Evolutionary conservation across 2,888 invertebrate species (phyloP).

Genomic region (Palloptera scutellata): DNA sequence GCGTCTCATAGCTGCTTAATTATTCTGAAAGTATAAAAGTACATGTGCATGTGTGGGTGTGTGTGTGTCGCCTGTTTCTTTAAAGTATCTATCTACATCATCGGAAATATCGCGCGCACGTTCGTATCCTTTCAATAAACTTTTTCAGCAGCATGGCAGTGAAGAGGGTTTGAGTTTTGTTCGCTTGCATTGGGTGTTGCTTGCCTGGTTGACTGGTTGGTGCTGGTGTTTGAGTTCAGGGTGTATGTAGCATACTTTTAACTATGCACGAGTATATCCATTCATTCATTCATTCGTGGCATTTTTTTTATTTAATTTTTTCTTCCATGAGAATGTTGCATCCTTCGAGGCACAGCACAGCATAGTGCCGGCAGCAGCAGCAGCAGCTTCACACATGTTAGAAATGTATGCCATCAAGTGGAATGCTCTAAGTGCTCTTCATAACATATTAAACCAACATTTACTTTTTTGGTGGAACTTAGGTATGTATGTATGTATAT

Average conservation of each 20-base stretch:
- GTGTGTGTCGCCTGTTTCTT: neutral
- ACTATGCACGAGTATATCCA: too few species aligned
- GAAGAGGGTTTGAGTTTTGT: too few species aligned
- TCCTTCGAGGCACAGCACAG: neutral
- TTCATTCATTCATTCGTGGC: too few species aligned
- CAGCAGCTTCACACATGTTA: neutral
- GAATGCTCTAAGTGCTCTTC: constrained; percentile 21
- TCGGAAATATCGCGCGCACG: neutral
- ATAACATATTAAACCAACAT: constrained; percentile 29
- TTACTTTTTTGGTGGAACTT: constrained; percentile 18
- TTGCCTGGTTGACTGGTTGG: too few species aligned
- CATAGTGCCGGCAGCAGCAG: neutral
- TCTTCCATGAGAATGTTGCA: too few species aligned
- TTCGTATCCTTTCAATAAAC: constrained; percentile 33
- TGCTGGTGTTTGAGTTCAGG: too few species aligned
- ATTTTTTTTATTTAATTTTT: too few species aligned
- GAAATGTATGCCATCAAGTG: constrained; percentile 22
- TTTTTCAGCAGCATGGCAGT: constrained; percentile 21
- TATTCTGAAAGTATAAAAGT: neutral
- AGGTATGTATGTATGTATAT: too few species aligned
- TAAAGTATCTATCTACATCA: neutral
- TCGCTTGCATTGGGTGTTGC: too few species aligned
- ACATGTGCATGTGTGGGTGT: neutral
- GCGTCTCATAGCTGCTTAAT: neutral
- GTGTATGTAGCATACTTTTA: too few species aligned